A percentile compares a stretch with the other conserved stretches of the same genome.
Conservation (phyloP, 30 jellyfish, hydroid and myxozoan genomes). For the Turritopsis dohrnii region DNA sequence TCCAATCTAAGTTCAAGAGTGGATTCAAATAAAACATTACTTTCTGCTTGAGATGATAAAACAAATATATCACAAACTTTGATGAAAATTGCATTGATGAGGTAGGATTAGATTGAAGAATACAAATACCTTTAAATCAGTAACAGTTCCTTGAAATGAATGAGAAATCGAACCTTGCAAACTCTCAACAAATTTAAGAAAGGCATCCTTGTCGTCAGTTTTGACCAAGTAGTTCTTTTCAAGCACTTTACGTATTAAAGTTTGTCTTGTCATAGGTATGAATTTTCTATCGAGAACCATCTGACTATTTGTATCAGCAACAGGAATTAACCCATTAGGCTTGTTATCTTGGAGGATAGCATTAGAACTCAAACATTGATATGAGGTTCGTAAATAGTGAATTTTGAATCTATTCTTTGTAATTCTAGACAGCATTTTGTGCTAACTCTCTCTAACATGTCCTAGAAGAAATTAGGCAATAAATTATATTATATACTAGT, state of each 20-base stretch:
- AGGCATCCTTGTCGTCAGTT: neutral
- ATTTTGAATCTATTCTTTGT: neutral
- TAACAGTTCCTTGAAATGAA: neutral
- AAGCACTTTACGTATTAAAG: conserved; percentile 4
- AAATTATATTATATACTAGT: too few species aligned
- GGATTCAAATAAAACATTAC: too few species aligned
- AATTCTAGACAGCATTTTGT: neutral
- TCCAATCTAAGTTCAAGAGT: too few species aligned
- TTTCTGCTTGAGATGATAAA: too few species aligned
- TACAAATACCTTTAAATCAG: conserved; percentile 1
- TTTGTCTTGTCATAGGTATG: conserved; percentile 11
- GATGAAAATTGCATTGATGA: too few species aligned
- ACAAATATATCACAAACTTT: too few species aligned
- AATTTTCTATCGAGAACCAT: neutral
- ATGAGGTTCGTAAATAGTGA: neutral
- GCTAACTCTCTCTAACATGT: neutral
- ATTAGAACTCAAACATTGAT: neutral
- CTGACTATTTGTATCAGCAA: neutral
- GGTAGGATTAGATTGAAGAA: too few species aligned
- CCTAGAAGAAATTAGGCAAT: neutral
- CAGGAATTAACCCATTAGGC: neutral
- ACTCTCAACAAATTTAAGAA: conserved; percentile 1
- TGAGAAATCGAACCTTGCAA: neutral
- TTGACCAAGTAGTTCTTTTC: neutral
- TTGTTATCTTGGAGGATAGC: neutral